Evolutionary conservation across 1,140 invertebrate genomes (phyloP).

Genomic region (Procambarus virginalis): DNA sequence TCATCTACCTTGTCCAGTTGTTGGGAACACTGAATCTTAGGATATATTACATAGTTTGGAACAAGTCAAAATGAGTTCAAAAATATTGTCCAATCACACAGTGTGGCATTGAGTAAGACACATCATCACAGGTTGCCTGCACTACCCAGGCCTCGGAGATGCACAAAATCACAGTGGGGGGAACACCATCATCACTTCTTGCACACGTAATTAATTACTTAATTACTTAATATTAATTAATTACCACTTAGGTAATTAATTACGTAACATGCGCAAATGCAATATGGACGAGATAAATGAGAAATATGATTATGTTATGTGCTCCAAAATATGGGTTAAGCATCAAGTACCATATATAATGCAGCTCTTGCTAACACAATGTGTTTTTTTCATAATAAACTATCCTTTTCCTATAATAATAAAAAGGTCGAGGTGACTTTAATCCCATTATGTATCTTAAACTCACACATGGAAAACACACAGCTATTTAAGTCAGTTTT

Average conservation of each 20-base stretch:
- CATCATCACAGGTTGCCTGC: slow-evolving; percentile 63
- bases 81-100: slow-evolving; percentile 63
- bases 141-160: slow-evolving; percentile 55
- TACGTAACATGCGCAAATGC: slow-evolving; percentile 43
- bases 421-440: slow-evolving; percentile 7
- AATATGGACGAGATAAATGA: slow-evolving; percentile 60
- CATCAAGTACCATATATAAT: slow-evolving; percentile 14
- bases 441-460: slow-evolving; percentile 27
- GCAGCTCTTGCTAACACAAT: slow-evolving; percentile 29
- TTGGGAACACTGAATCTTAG: slow-evolving; percentile 59
- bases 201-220: too few relatives aligned
- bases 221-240: too few relatives aligned
- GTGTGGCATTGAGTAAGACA: slow-evolving; percentile 63
- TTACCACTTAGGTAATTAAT: too few relatives aligned
- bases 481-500: slow-evolving; percentile 36
- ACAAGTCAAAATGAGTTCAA: slow-evolving; percentile 52
- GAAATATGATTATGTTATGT: slow-evolving; percentile 42
- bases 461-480: slow-evolving; percentile 30
- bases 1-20: slow-evolving; percentile 42
- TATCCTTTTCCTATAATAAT: slow-evolving; percentile 31
- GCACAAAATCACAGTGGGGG: slow-evolving; percentile 62
- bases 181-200: slow-evolving; percentile 54
- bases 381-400: slow-evolving; percentile 18
- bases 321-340: slow-evolving; percentile 40
- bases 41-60: slow-evolving; percentile 54